Evolutionary conservation across 2,113 vertebrate species (phyloP), one percentile per base, ranked within the genome.

Genomic region (Lynx canadensis): DNA sequence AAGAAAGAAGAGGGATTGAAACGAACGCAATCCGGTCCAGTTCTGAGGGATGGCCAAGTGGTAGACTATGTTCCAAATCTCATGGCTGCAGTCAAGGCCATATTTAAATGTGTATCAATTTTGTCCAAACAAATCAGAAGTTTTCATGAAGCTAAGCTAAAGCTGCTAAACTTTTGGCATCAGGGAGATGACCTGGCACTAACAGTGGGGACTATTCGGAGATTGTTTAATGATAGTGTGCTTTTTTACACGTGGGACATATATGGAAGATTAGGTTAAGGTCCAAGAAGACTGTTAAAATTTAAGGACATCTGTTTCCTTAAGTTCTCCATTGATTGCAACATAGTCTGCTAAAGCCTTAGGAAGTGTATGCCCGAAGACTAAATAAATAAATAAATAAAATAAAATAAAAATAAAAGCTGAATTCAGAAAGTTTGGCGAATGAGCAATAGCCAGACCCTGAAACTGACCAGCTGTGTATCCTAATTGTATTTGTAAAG

Each of bases 401-500:
- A 11, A 4, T 15, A 8, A 74, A 57, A 63, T 63, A 27, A 3
- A 52, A 15, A 48, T 8, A 27, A 45, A 25, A 84, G 9, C 65
- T 55, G 27, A 79, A 76, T 85, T 91, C 41, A 73, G 16, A 71
- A 31, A 85, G 10, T 90, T 63, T 82, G 41, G 27, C 52, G 60
- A 97, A 91, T 45, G 45, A 85, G 31, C 55, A 65, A 76, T 1
- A 71, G 33, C 2, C 10, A 85, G 33, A 3, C 36, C 27, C 13
- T 71, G 11, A 86, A n/a, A 84, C 71, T 65, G 82, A 76, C 11
- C 79, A 84, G 33, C 4, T 69, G 3, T 31, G 19, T 25, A 14
- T 69, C 18, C 60, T 93, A 27, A 89, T 83, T 86, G 16, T 31
- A 33, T 95, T 63, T 96, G 27, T 78, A 65, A 89, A 91, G 38